These are phyloP conservation scores for Archaeoteleia sp. DNA, from an alignment of 2,888 invertebrate species.

Conservation along the genomic window DNA sequence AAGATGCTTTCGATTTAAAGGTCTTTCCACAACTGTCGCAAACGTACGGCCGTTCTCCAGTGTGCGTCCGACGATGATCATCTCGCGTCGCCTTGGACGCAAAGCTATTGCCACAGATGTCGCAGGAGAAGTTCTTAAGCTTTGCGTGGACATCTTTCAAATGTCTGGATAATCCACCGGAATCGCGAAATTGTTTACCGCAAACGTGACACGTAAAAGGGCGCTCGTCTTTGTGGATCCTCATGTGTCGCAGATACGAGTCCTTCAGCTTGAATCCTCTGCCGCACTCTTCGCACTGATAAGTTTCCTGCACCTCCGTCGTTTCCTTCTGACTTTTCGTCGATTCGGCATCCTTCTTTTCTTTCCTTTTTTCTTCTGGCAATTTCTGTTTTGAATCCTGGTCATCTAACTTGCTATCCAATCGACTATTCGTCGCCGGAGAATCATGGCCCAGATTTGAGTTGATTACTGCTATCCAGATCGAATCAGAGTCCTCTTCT, in stretches of 20 bases:
- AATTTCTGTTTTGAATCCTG: background rate
- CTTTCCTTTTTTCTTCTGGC: conserved; percentile 2
- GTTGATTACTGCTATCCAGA: conserved; percentile 51
- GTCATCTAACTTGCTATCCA: background rate
- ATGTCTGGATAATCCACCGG: conserved; percentile 71
- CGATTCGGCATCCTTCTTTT: background rate
- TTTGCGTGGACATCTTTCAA: conserved; percentile 71
- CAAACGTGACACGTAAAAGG: conserved; percentile 74
- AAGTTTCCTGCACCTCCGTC: conserved; percentile 57
- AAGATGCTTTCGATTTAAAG: conserved; percentile 75
- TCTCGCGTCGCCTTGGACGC: conserved; percentile 72
- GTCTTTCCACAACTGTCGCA: conserved; percentile 75
- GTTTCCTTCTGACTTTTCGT: background rate
- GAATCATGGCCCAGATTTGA: background rate
- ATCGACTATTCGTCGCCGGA: background rate
- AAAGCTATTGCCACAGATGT: conserved; percentile 68
- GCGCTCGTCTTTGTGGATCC: conserved; percentile 71
- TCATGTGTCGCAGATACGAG: conserved; percentile 76
- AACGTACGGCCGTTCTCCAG: conserved; percentile 65
- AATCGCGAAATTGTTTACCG: conserved; percentile 73
- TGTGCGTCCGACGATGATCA: conserved; percentile 72
- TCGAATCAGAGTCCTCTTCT: conserved; percentile 52
- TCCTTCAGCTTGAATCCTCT: conserved; percentile 76
- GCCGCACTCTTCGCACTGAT: conserved; percentile 76
- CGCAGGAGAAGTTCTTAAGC: conserved; percentile 69